phyloP scores from a whole-genome alignment of 2,888 invertebrate species.

The Acleris emargana region DNA sequence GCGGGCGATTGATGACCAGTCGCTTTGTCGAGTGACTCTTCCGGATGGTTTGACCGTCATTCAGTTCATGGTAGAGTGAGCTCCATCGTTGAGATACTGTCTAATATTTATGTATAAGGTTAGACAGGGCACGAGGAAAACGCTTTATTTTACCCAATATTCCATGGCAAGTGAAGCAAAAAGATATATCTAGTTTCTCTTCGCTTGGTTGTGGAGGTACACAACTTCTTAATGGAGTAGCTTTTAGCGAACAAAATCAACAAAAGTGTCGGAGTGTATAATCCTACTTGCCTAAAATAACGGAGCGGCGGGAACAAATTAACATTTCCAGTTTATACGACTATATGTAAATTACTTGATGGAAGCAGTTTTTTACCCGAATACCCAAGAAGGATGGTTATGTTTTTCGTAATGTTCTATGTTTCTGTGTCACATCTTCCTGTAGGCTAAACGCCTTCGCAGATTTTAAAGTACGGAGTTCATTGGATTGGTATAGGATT shows the following conservation, averaged over 20 bases:
- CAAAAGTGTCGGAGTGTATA: slow-evolving; percentile 5
- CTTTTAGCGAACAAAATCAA: background rate
- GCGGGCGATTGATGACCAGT: background rate
- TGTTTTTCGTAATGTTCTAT: background rate
- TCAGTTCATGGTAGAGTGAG: background rate
- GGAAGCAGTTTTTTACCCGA: too few species aligned
- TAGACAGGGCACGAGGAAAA: too few species aligned
- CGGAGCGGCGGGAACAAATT: slow-evolving; percentile 4
- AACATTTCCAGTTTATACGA: slow-evolving; percentile 2
- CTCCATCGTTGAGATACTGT: background rate
- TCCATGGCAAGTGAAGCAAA: too few species aligned
- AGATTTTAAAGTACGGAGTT: too few species aligned
- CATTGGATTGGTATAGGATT: too few species aligned
- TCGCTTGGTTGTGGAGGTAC: too few species aligned
- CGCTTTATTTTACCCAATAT: too few species aligned
- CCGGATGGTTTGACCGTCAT: background rate
- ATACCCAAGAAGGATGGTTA: too few species aligned
- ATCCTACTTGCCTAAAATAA: slow-evolving; percentile 11
- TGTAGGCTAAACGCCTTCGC: too few species aligned
- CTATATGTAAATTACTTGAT: background rate
- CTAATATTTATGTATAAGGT: slow-evolving; percentile 1
- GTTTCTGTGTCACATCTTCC: too few species aligned
- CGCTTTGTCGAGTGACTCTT: slow-evolving; percentile 1
- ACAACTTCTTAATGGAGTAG: background rate
- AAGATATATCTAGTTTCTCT: too few species aligned